Percentiles rank a stretch among this genome's conserved stretches.
Evolutionary conservation across 2,797 vertebrate genomes (phyloP).

Genomic region (Ceryle rudis): DNA sequence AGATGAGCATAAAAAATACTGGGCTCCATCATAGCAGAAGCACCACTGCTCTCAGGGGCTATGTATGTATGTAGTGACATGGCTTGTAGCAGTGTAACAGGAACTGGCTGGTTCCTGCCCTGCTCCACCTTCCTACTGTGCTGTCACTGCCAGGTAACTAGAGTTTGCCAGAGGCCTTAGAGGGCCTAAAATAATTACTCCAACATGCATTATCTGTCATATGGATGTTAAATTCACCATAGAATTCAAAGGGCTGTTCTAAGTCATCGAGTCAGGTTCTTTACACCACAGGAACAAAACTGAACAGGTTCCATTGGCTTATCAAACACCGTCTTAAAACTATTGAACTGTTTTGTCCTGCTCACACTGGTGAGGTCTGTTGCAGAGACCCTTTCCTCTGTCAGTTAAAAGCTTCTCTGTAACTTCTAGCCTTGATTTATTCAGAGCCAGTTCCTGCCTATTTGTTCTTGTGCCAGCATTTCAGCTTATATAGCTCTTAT

Average conservation of each 20-base stretch:
- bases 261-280: background rate
- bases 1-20: background rate
- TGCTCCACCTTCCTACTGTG: background rate
- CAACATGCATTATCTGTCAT: background rate
- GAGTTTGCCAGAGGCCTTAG: background rate
- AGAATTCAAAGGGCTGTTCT: background rate
- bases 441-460: conserved; percentile 64
- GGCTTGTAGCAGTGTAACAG: background rate
- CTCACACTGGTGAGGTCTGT: background rate
- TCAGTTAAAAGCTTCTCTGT: conserved; percentile 40
- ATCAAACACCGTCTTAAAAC: background rate
- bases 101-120: background rate
- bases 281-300: background rate
- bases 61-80: background rate
- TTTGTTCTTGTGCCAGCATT: conserved; percentile 73
- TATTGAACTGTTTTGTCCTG: background rate
- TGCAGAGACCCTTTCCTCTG: background rate
- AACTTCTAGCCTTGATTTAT: conserved; percentile 67
- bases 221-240: background rate
- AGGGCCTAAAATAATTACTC: background rate
- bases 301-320: background rate
- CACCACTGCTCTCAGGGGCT: background rate
- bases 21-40: background rate
- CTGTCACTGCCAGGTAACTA: background rate
- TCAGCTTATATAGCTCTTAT: conserved; percentile 72